Base-by-base conservation (phyloP, 2,888 invertebrate genomes). In the Ennomos quercinarius region DNA sequence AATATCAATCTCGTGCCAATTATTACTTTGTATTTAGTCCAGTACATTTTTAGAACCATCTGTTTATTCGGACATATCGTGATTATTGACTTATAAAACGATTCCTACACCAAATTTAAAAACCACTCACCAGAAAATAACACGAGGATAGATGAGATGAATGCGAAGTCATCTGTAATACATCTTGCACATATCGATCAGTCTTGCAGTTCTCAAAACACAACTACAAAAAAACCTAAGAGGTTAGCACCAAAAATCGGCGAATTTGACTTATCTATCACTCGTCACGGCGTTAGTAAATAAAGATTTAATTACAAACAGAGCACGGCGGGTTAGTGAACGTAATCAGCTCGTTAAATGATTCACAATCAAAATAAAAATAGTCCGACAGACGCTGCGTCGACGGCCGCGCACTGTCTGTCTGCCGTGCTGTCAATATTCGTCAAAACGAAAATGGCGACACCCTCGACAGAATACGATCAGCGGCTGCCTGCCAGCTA, bases 381-480 rank as follows among this genome's bases (percentile, higher is more conserved):
- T 91, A 90, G 82, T 86, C 78, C 77, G 77, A 83, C 80, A 91
- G 91, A 91, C 90, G 90, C 87, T 86, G 85, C 83, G 90, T 91
- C 91, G 87, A 86, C 87, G 83, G 77, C 86, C 89, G 90, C 89
- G 89, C 86, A 83, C 91, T 90, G 91, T 91, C 91, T 91, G 91
- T 91, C 91, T 91, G 91, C 88, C 84, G 84, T 80, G 94, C 94
- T 95, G 94, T 95, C 95, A 95, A 95, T 95, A 95, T 95, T 95
- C 95, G 94, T 95, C 94, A 95, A 94, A 93, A 91, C 83, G 94
- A 94, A 95, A 94, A 95, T 95, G 95, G 95, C 95, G 94, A 94
- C 94, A 94, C 94, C 94, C 91, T 91, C 91, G 89, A 89, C 90
- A 83, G 89, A 89, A 89, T 87, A 90, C 91, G 91, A 89, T 91